These are phyloP conservation scores for Hippolais icterina DNA, from an alignment of 2,113 vertebrate species.

Conservation along the genomic window DNA sequence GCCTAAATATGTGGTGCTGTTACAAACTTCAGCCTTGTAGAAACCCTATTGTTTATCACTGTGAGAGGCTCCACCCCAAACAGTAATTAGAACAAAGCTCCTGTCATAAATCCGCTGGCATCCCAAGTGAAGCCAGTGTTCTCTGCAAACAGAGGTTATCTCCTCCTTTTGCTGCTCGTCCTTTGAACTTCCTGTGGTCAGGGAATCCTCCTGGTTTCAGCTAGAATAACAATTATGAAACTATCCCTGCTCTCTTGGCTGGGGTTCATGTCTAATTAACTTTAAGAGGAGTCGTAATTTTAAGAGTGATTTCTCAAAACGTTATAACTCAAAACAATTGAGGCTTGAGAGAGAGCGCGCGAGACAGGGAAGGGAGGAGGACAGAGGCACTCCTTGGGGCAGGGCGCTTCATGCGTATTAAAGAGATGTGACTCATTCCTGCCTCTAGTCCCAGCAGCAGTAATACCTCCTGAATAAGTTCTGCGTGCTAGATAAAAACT, in stretches of 20 bases:
- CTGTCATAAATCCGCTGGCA: background rate
- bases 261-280: conserved; percentile 31
- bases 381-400: conserved; percentile 69
- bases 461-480: conserved; percentile 62
- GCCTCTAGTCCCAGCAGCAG: conserved; percentile 45
- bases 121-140: background rate
- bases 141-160: background rate
- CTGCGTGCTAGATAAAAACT: conserved; percentile 60
- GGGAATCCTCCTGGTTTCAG: conserved; percentile 12
- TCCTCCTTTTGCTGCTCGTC: background rate
- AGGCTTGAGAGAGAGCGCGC: conserved; percentile 24
- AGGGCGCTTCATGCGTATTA: conserved; percentile 47
- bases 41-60: background rate
- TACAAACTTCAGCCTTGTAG: background rate
- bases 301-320: conserved; percentile 61
- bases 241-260: background rate
- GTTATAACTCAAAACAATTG: conserved; percentile 39
- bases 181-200: conserved; percentile 44
- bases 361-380: conserved; percentile 52
- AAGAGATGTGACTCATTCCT: conserved; percentile 68
- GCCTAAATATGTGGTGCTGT: background rate
- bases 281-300: conserved; percentile 51
- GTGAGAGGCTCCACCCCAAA: background rate
- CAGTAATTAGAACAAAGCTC: background rate
- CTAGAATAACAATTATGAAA: background rate